Evolutionary conservation across 2,797 vertebrate species (phyloP).

Genomic region (Sylvilagus floridanus): DNA sequence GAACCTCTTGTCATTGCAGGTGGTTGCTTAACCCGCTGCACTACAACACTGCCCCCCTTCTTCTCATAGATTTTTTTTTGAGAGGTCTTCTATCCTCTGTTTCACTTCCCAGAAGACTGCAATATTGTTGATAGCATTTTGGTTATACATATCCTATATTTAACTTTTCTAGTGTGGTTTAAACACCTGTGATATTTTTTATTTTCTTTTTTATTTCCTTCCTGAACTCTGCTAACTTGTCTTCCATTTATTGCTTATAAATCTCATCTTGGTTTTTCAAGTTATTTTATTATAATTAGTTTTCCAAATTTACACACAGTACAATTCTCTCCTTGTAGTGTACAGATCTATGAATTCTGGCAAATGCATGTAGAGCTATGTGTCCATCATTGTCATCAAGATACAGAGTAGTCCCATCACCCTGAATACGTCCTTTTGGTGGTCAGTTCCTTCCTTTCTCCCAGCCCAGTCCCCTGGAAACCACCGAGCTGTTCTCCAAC

Average conservation of each 20-base stretch:
- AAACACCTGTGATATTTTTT: background rate
- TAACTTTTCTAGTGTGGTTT: background rate
- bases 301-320: background rate
- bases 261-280: background rate
- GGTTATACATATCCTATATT: background rate
- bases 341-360: background rate
- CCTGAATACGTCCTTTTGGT: background rate
- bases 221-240: background rate
- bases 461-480: background rate
- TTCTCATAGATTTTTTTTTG: background rate
- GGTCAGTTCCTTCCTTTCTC: background rate
- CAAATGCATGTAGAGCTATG: background rate
- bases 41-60: too few species aligned
- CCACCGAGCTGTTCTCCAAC: background rate
- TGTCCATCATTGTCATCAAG: background rate
- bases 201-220: constrained; percentile 22
- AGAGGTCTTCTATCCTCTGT: too few species aligned
- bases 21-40: too few species aligned
- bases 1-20: too few species aligned
- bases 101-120: background rate
- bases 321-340: background rate
- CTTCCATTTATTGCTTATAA: background rate
- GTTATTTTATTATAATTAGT: background rate
- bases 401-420: background rate
- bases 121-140: background rate